These are phyloP conservation scores for Lagocephalus sceleratus DNA, from an alignment of 2,797 vertebrate species.

Conservation along the genomic window DNA sequence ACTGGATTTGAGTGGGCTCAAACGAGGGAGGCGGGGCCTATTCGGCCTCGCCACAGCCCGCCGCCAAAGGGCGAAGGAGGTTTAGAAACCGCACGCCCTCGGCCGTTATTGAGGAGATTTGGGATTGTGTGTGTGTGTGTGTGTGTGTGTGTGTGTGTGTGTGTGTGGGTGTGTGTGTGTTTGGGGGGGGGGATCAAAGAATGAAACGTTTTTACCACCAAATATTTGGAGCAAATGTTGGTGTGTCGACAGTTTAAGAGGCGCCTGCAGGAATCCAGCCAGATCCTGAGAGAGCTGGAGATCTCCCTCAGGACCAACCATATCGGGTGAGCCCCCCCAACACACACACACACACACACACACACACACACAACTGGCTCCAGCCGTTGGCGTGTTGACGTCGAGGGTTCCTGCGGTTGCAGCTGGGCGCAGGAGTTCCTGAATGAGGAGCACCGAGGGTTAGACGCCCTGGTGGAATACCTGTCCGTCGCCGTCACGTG, in stretches of 20 bases:
- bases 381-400: no score
- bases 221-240: not conserved
- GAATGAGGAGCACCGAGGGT: conserved; percentile 86
- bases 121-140: no score
- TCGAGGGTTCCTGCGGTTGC: not conserved
- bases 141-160: no score
- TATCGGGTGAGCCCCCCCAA: conserved; percentile 87
- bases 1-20: no score
- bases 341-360: not conserved
- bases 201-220: no score
- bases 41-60: no score
- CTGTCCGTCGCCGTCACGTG: conserved; percentile 86
- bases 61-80: no score
- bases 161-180: no score
- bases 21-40: no score
- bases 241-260: conserved; percentile 82
- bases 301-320: conserved; percentile 94
- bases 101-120: no score
- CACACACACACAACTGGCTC: not conserved
- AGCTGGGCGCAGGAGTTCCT: conserved; percentile 97
- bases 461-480: conserved; percentile 89
- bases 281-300: conserved; percentile 90
- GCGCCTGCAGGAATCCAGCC: conserved; percentile 86
- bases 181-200: no score
- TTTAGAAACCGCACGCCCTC: no score